Conservation (phyloP, 2,888 invertebrate genomes). For the Phragmatobia fuliginosa region DNA sequence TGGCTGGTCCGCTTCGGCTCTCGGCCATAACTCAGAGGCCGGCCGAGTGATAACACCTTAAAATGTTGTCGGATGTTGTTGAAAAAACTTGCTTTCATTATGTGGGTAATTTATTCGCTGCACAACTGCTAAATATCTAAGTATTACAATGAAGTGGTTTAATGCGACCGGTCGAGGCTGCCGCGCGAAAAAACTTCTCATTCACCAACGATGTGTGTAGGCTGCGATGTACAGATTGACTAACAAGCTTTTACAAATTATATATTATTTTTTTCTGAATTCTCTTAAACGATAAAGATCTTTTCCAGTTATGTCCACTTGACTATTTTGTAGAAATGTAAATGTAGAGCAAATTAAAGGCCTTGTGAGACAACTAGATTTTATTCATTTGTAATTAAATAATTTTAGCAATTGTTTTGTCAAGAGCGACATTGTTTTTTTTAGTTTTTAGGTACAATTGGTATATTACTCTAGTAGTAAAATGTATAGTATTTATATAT, state of each 20-base stretch:
- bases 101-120: slow-evolving; percentile 69
- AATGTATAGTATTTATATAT: no score
- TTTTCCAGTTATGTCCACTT: no score
- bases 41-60: slow-evolving; percentile 64
- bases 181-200: slow-evolving; percentile 56
- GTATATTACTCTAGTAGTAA: no score
- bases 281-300: no score
- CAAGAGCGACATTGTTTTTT: no score
- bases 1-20: slow-evolving; percentile 31
- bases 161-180: slow-evolving; percentile 61
- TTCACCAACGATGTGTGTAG: slow-evolving; percentile 62
- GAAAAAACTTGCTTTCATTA: slow-evolving; percentile 69
- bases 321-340: no score
- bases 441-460: no score
- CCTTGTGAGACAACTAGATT: no score
- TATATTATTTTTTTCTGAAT: not conserved
- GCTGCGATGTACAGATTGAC: slow-evolving; percentile 37
- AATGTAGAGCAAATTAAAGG: no score
- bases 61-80: slow-evolving; percentile 67
- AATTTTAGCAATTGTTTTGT: no score
- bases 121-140: slow-evolving; percentile 75
- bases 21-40: slow-evolving; percentile 69
- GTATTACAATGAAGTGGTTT: slow-evolving; percentile 77
- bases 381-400: no score
- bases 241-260: not conserved